Base-by-base conservation (phyloP, 1,140 invertebrate species). In the Drosophila arawakana region DNA sequence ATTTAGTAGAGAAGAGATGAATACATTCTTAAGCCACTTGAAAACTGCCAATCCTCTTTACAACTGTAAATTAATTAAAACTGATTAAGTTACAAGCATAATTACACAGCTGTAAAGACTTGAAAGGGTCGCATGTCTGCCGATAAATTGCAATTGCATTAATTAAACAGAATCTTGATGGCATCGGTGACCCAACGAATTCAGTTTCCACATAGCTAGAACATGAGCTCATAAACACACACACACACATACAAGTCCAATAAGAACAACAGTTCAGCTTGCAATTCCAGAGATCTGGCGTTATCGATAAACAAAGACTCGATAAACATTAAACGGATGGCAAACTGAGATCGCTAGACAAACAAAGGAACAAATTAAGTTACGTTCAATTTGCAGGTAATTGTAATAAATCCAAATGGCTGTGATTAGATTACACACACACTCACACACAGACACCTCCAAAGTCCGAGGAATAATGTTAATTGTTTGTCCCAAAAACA, bases 291-390 rank as follows among this genome's bases (percentile, higher is more conserved):
- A 35, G 52, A 60, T 58, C 49, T 39, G 5, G 13, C 15, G 13
- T 21, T 47, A 15, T 21, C 46, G 46, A 47, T 47, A 47, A 21
- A 47, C 13, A 47, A 9, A 47, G 50, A 18, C 11, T 18, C 63
- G 41, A 73, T 68, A 68, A 68, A 47, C 71, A 73, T 4, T 21
- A 30, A 30, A 57, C 11, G 46, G 66, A 9, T 46, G 39, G 54
- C 54, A 67, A 73, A 35, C 34, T 37, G 70, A 68, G 63, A 68
- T 73, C 62, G 67, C 15, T 60, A 68, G 46, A 52, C 63, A 47
- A 67, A 30, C 25, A 30, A 30, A 30, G 0, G 9, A 57, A 34
- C 15, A 57, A 6, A 13, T 37, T 25, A 9, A 11, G 18, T 46
- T 49, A 34, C 49, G 18, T 50, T 7, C 15, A 25, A 63, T 52